phyloP scores from a whole-genome alignment of 2,113 vertebrate genomes.

The Mirza zaza region DNA sequence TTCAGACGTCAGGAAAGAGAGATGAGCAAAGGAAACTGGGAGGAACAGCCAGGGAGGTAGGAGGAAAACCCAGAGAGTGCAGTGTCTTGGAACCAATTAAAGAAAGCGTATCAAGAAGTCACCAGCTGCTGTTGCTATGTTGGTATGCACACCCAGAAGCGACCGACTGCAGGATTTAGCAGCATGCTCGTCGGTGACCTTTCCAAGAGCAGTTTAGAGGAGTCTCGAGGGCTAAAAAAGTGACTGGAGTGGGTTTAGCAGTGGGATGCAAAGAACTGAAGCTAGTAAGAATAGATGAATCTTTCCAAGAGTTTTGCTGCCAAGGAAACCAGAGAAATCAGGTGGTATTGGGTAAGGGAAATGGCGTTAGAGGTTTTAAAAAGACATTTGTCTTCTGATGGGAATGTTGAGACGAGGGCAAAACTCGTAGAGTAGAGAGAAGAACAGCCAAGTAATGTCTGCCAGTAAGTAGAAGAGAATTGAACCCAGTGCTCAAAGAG shows the following conservation, averaged over 20 bases:
- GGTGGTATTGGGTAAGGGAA: not conserved
- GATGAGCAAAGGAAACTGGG: not conserved
- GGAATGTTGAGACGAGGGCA: not conserved
- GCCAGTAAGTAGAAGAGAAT: not conserved
- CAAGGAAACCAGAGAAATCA: not conserved
- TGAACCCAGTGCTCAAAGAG: not conserved
- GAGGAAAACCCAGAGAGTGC: not conserved
- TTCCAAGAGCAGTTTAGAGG: not conserved
- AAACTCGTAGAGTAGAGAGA: not conserved
- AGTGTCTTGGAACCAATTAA: not conserved
- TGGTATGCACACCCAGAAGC: rapidly evolving
- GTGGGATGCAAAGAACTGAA: not conserved
- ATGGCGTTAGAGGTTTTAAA: not conserved
- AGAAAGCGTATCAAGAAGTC: not conserved
- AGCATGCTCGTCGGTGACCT: rapidly evolving
- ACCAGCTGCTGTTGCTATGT: not conserved
- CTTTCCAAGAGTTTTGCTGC: not conserved
- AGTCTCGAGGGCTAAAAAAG: not conserved
- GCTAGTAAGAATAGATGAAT: not conserved
- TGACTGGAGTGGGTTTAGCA: not conserved
- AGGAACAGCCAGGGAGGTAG: not conserved
- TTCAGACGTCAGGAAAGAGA: not conserved
- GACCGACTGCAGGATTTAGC: rapidly evolving
- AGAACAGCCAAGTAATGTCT: not conserved
- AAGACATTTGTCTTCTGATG: not conserved